Evolutionary conservation across 2,888 invertebrate genomes (phyloP), one percentile per base, ranked within the genome.

Genomic region (Gibbula magus): DNA sequence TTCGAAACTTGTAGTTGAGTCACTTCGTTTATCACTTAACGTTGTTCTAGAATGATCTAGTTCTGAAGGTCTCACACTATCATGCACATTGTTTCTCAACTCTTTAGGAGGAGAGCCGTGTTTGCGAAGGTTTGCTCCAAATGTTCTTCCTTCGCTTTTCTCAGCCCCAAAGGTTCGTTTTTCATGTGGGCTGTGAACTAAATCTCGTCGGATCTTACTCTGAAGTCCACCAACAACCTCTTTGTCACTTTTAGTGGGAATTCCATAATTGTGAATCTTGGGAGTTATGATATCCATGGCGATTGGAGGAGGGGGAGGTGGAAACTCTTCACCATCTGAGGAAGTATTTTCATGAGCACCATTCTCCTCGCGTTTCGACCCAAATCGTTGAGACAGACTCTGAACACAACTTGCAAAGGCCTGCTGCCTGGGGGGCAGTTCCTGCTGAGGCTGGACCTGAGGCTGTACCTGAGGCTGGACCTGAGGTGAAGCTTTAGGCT

Each of bases 361-460:
- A 73, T 86, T 81, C 54, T 88, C 87, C 86, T 86, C 20, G 85
- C 87, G 53, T 83, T 91, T 89, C 88, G 92, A 83, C 82, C 92
- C 90, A 83, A 91, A 90, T 52, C 87, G 84, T 80, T 89, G 88
- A 16, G 91, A 89, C 77, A 91, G 85, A 85, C 89, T 89, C 81
- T 90, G 89, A 79, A 91, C 90, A 88, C 93, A 93, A 79, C 90
- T 91, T 10, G 93, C 92, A 88, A 93, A 93, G 5, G 91, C 92
- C 73, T 92, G 89, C 56, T 92, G 89, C 78, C 89, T 84, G 7
- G 81, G 78, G 7, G 61, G 75, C 5, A 78, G 53, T 13, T 56
- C 66, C 18, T 70, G 67, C 82, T 56, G 81, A 83, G 83, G 75
- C 53, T 81, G 78, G 7, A 35, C 75, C 29, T 70, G 77, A 29